These are phyloP conservation scores for Pitangus sulphuratus DNA, from an alignment of 2,797 vertebrate genomes.

Conservation along the genomic window DNA sequence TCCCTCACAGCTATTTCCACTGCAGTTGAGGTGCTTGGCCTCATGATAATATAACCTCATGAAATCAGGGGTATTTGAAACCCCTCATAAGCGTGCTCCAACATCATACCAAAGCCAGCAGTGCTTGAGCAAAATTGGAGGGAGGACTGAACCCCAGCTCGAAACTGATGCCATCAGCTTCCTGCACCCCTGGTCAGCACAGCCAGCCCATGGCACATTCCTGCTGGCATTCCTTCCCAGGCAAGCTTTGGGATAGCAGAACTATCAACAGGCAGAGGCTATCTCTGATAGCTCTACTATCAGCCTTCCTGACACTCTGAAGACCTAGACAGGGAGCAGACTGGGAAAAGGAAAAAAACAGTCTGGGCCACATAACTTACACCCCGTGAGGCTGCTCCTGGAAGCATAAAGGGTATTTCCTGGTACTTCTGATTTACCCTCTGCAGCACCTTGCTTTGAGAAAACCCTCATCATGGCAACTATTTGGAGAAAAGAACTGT, in stretches of 20 bases:
- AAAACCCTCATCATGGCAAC: background rate
- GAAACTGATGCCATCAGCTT: background rate
- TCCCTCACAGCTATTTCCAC: background rate
- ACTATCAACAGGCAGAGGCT: background rate
- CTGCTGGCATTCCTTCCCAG: background rate
- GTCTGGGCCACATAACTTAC: background rate
- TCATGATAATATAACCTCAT: background rate
- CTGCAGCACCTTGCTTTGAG: background rate
- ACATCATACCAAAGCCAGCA: background rate
- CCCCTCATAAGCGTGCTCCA: background rate
- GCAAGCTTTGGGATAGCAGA: background rate
- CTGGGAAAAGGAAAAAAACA: background rate
- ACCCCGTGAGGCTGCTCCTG: background rate
- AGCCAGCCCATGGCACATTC: background rate
- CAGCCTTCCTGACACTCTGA: background rate
- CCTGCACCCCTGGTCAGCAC: fast-evolving
- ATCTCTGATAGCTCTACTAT: background rate
- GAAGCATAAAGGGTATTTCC: background rate
- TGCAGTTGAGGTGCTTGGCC: background rate
- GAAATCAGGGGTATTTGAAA: background rate
- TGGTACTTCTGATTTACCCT: background rate
- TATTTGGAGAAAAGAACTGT: background rate
- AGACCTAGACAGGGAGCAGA: background rate
- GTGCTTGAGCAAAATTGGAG: background rate
- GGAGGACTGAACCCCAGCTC: background rate